A percentile compares a stretch with the other conserved stretches of the same genome.
Evolutionary conservation across 2,888 invertebrate genomes (phyloP).

Genomic region (Smittia sp.): DNA sequence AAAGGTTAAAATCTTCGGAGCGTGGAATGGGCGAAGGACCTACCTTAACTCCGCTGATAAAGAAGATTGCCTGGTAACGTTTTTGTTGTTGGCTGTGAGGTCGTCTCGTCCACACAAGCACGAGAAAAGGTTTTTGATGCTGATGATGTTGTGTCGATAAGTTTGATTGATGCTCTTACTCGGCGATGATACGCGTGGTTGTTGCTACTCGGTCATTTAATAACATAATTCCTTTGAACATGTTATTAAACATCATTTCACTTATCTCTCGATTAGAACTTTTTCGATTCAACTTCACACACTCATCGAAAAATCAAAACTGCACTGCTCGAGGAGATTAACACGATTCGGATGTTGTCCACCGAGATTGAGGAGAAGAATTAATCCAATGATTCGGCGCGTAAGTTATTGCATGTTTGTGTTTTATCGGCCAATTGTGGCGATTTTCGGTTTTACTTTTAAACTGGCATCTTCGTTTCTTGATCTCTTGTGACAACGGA

Average conservation of each 20-base stretch:
- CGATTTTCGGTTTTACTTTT: constrained; percentile 9
- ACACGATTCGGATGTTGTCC: neutral
- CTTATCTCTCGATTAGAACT: neutral
- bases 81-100: neutral
- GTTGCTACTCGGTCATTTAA: constrained; percentile 53
- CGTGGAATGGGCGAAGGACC: constrained; percentile 27
- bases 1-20: constrained; percentile 39
- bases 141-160: neutral
- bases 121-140: neutral
- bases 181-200: constrained; percentile 48
- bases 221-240: constrained; percentile 38
- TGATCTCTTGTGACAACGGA: neutral
- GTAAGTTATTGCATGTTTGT: neutral
- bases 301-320: neutral
- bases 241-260: constrained; percentile 38
- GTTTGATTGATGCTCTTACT: constrained; percentile 43
- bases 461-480: neutral
- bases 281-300: neutral
- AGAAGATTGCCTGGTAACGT: constrained; percentile 9
- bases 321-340: neutral
- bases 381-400: neutral
- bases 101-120: neutral
- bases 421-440: neutral
- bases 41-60: constrained; percentile 33
- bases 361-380: neutral